Base-by-base conservation (phyloP, 2,888 invertebrate species). In the Spilarctia lutea region DNA sequence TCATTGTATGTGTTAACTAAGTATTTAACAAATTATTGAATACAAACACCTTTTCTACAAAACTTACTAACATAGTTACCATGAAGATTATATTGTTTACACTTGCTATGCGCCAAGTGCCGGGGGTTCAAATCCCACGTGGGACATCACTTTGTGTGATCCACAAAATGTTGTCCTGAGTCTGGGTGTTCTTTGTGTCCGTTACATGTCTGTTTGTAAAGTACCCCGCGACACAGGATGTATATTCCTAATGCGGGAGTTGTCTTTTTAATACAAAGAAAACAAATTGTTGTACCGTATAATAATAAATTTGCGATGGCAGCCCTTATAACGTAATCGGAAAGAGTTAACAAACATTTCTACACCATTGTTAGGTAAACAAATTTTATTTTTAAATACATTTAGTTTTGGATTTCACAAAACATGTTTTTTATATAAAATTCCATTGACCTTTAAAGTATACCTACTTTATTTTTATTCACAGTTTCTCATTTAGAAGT, bases 401-500 rank as follows among this genome's bases (percentile, higher is more conserved):
- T 63, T 63, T 63, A 16, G 30, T 63, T 30, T 63, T 63, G 30
- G 63, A 63, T 63, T 63, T 63, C 63, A 18, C 27, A 18, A 27
- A 63, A 30, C 33, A 20, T 68, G 45, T 48, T 35, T 18, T 35
- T 24, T 60, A 39, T 18, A n/a, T 18, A 27, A 48, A 45, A 65
- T 33, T 71, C 48, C 33, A 18, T 11, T 68, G 8, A 66, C 39
- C 3, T 75, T 71, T 65, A 70, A 73, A 79, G 75, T 81, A 71
- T n/a, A 7, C n/a, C n/a, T n/a, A n/a, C 35, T 16, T 33, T 65
- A 79, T 75, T 75, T 66, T 56, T 74, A 74, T 77, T 73, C 75
- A n/a, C 63, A 48, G 65, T 65, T 63, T 65, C 30, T 45, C 48
- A 65, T 65, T 65, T 48, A 33, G 48, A 71, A 48, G 33, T 65